These are phyloP conservation scores for Drosophila auraria DNA, from an alignment of 1,140 invertebrate genomes.

Conservation along the genomic window DNA sequence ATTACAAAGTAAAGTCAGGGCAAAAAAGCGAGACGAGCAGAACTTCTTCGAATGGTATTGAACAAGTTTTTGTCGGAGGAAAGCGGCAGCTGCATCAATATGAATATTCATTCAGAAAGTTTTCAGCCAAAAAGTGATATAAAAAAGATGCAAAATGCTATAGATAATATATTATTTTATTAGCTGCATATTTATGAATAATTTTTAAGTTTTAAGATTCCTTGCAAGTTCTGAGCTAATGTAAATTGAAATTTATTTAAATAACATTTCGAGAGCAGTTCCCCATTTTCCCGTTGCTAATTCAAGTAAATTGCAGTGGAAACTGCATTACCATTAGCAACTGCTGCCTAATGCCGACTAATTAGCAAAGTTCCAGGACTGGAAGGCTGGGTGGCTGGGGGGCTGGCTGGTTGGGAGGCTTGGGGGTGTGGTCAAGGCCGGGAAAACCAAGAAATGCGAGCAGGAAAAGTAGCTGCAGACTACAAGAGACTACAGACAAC, in stretches of 20 bases:
- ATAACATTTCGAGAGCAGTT: neutral
- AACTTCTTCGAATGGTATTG: conserved; percentile 28
- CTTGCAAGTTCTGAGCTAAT: neutral
- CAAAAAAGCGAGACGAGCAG: conserved; percentile 1
- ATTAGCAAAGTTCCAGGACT: conserved; percentile 40
- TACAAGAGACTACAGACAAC: neutral
- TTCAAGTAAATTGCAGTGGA: conserved; percentile 29
- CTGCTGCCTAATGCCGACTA: conserved; percentile 24
- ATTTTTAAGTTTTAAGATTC: too few species aligned
- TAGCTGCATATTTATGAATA: neutral
- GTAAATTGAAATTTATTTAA: conserved; percentile 17
- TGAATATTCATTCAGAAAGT: conserved; percentile 29
- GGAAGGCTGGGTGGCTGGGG: neutral
- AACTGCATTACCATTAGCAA: conserved; percentile 34
- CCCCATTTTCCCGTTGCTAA: neutral
- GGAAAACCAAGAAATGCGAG: conserved; percentile 9
- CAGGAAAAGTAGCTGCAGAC: conserved; percentile 11
- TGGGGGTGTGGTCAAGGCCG: conserved; percentile 35
- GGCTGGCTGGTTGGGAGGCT: neutral
- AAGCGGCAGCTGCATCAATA: conserved; percentile 13
- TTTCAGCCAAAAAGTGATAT: neutral
- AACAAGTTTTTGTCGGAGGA: conserved; percentile 21
- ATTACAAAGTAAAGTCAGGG: conserved; percentile 9
- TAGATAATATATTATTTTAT: too few species aligned
- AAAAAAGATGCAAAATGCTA: neutral